Conservation (phyloP, 2,888 invertebrate species). For the Drosophila histrio region DNA sequence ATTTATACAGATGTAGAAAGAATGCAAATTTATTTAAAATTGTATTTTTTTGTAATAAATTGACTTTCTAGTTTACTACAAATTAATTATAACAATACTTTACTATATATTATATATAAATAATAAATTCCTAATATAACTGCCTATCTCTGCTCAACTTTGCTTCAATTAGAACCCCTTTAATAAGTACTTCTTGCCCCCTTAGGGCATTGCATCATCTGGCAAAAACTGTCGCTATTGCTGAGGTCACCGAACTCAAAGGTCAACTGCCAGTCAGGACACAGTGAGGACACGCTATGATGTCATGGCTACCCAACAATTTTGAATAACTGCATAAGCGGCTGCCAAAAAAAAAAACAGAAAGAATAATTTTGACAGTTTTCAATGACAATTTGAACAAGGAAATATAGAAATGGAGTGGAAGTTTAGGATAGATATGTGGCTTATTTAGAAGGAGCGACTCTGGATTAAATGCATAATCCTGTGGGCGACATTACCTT, state of each 20-base stretch:
- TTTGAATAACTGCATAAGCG: conserved; percentile 1
- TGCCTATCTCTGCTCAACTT: neutral
- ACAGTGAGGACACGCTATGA: conserved; percentile 43
- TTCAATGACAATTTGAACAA: conserved; percentile 25
- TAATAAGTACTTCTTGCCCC: neutral
- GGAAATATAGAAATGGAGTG: neutral
- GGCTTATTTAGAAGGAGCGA: neutral
- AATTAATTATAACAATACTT: too few relatives aligned
- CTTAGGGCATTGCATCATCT: conserved; percentile 56
- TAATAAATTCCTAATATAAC: neutral
- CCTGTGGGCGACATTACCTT: conserved; percentile 76
- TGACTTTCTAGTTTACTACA: too few relatives aligned
- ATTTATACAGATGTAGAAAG: too few relatives aligned
- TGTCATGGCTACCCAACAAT: conserved; percentile 57
- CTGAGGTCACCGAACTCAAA: conserved; percentile 64
- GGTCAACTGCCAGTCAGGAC: conserved; percentile 58
- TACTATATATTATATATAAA: neutral
- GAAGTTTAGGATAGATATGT: neutral
- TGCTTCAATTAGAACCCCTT: neutral
- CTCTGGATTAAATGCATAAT: conserved; percentile 55
- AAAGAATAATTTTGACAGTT: conserved; percentile 6
- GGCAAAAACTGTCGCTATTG: neutral
- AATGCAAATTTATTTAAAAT: too few relatives aligned
- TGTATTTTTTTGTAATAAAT: too few relatives aligned
- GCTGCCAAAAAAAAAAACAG: conserved; percentile 3